phyloP scores from a whole-genome alignment of 2,888 invertebrate species.

The Ctena decussata region DNA sequence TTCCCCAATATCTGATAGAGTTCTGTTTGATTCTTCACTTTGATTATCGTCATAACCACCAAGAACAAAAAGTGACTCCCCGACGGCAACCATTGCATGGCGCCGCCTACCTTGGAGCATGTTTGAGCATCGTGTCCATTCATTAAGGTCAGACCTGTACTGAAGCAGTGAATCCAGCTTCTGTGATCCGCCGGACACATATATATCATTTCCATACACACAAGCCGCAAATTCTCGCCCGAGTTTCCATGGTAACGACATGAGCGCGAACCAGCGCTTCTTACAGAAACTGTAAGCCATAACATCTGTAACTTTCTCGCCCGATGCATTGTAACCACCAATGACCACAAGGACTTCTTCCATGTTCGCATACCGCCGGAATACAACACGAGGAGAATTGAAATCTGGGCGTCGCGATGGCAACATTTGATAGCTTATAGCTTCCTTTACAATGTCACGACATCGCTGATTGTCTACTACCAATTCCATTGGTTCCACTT shows the following conservation, averaged over 20 bases:
- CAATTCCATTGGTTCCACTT: conserved; percentile 72
- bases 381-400: conserved; percentile 69
- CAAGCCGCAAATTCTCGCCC: conserved; percentile 74
- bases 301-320: conserved; percentile 74
- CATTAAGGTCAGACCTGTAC: conserved; percentile 72
- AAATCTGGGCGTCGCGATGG: conserved; percentile 73
- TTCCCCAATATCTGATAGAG: conserved; percentile 70
- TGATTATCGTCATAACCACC: conserved; percentile 77
- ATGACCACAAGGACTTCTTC: conserved; percentile 75
- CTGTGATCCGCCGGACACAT: conserved; percentile 75
- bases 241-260: conserved; percentile 68
- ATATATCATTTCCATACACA: conserved; percentile 76
- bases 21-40: conserved; percentile 68
- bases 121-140: conserved; percentile 72
- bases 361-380: conserved; percentile 69
- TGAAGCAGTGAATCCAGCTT: conserved; percentile 68
- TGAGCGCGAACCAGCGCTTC: conserved; percentile 71
- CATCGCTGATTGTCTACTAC: conserved; percentile 70
- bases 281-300: conserved; percentile 70
- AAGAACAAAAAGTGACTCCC: conserved; percentile 72
- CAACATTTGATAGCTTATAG: conserved; percentile 77
- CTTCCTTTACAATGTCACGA: conserved; percentile 74
- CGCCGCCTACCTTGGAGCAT: conserved; percentile 73
- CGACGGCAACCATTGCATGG: conserved; percentile 76
- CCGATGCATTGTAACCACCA: conserved; percentile 72